A percentile compares a stretch with the other conserved stretches of the same genome.
phyloP scores from a whole-genome alignment of 2,888 invertebrate genomes.

The Teinopalpus imperialis region DNA sequence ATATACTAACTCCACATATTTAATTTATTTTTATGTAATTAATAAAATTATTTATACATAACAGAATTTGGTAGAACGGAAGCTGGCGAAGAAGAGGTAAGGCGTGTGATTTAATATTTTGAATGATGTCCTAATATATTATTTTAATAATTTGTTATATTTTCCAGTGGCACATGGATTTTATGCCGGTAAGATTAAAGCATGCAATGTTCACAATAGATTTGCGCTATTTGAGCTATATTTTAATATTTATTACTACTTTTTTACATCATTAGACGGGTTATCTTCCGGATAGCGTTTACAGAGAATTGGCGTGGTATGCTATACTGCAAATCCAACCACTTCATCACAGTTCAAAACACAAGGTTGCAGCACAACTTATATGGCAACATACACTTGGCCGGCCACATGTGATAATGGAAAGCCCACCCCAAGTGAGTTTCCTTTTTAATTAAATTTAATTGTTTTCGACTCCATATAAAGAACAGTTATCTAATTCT shows the following conservation, averaged over 20 bases:
- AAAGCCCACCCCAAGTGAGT: constrained; percentile 67
- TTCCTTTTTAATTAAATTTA: background rate
- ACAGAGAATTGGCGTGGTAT: constrained; percentile 75
- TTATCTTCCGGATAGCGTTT: constrained; percentile 71
- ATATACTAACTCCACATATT: too few species aligned
- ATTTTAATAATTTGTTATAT: constrained; percentile 21
- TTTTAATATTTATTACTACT: constrained; percentile 19
- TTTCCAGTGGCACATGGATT: constrained; percentile 75
- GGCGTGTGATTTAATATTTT: constrained; percentile 17
- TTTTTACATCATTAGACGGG: constrained; percentile 59
- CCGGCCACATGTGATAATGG: constrained; percentile 72
- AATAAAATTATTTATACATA: too few species aligned
- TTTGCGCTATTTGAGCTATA: too few species aligned
- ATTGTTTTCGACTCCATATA: background rate
- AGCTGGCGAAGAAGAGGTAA: constrained; percentile 63
- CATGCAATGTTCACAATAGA: too few species aligned
- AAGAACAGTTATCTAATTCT: too few species aligned
- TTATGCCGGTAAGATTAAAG: constrained; percentile 69
- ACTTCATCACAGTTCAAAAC: constrained; percentile 67
- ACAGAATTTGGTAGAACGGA: constrained; percentile 48
- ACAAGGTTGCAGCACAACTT: constrained; percentile 67
- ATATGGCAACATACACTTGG: constrained; percentile 78
- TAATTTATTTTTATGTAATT: too few species aligned
- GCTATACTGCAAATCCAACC: constrained; percentile 74
- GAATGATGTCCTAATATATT: constrained; percentile 21